Percentiles rank a stretch among this genome's conserved stretches.
These are phyloP conservation scores for Hyles vespertilio DNA, from an alignment of 1,140 invertebrate species.

Conservation along the genomic window DNA sequence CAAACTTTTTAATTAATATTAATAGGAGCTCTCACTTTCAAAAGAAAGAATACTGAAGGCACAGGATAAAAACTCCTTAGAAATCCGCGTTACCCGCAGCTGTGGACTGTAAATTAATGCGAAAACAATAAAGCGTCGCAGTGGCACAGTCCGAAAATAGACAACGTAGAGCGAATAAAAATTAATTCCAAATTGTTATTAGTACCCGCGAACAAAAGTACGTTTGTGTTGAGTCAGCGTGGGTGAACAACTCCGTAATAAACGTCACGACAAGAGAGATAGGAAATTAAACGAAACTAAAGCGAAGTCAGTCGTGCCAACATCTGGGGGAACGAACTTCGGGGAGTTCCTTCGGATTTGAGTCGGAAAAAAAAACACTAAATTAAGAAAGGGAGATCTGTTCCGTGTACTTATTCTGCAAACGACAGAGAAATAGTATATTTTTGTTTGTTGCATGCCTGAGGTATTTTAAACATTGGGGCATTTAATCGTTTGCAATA, in stretches of 20 bases:
- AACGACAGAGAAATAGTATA: conserved; percentile 24
- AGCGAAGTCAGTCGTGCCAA: conserved; percentile 50
- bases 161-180: conserved; percentile 53
- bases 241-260: conserved; percentile 49
- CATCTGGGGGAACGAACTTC: conserved; percentile 47
- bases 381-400: conserved; percentile 53
- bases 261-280: conserved; percentile 62
- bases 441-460: too few relatives aligned
- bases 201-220: conserved; percentile 55
- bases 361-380: conserved; percentile 55
- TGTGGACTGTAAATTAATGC: conserved; percentile 68
- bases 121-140: conserved; percentile 67
- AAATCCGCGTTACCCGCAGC: conserved; percentile 67
- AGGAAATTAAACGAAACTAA: conserved; percentile 72
- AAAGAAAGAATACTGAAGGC: conserved; percentile 68
- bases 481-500: too few relatives aligned
- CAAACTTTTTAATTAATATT: conserved; percentile 75
- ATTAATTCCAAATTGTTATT: conserved; percentile 66
- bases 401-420: conserved; percentile 58
- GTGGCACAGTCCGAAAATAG: conserved; percentile 52
- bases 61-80: conserved; percentile 71
- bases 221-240: conserved; percentile 42
- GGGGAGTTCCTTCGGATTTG: conserved; percentile 31
- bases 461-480: background rate
- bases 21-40: conserved; percentile 70